Base-by-base conservation (phyloP, 2,888 invertebrate genomes). In the Drosophila barbarae region DNA sequence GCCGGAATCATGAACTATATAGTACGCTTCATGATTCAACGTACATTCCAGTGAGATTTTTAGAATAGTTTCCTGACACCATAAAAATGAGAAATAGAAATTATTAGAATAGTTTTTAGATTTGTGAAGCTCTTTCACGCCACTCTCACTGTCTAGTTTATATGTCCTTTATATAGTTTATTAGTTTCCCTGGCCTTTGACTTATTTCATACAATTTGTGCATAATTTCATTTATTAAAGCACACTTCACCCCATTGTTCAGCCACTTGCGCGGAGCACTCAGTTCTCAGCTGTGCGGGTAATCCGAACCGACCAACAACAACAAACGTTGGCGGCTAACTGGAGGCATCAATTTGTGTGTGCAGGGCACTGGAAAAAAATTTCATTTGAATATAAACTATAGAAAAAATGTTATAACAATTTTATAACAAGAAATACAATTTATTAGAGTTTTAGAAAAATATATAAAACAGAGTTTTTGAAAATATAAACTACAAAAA, bases 261-360 rank as follows among this genome's bases (percentile, higher is more conserved):
- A 39, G 65, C 21, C 55, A 49, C 30, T 42, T 44, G 35, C 65
- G 47, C 18, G 49, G 56, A 53, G 68, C 58, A 69, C 52, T 66
- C 36, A n/a, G 38, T 28, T 42, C 50, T 56, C 36, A 38, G 53
- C 51, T 55, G 42, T 42, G 52, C 39, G 44, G 70, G 79, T 68
- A 78, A 78, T 67, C 71, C 71, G 76, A 78, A 50, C 23, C 65
- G 44, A 50, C 36, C 64, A 52, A 51, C 41, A 55, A 70, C 55
- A 49, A 30, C 15, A 55, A 30, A 15, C 15, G 5, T 46, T 13
- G 55, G 36, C 21, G 36, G 30, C 15, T 56, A 28, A 56, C 30
- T 69, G 30, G 30, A 28, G 52, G 50, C 41, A 49, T 53, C 63
- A 65, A 60, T 59, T 66, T 64, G 35, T 58, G 59, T 74, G 69